These are phyloP conservation scores for Misgurnus anguillicaudatus DNA, from an alignment of 2,113 vertebrate genomes.

Conservation along the genomic window DNA sequence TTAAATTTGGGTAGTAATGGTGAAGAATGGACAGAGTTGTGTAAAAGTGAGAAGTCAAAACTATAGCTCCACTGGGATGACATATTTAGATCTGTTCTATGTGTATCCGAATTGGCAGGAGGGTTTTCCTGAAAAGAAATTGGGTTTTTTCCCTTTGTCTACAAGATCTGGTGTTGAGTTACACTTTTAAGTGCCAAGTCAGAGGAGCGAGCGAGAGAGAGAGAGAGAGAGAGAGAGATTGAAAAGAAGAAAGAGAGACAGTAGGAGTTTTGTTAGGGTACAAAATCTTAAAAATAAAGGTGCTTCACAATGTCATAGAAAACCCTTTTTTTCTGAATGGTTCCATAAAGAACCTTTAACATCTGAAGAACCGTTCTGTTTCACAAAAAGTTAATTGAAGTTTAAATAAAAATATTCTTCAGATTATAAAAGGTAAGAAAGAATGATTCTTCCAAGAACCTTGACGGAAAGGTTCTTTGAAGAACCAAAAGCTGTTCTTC, in stretches of 20 bases:
- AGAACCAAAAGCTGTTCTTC: too few relatives aligned
- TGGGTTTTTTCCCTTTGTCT: slow-evolving; percentile 20
- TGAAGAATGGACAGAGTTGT: background rate
- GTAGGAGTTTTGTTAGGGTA: slow-evolving; percentile 2
- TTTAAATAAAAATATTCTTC: too few relatives aligned
- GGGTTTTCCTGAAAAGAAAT: slow-evolving; percentile 15
- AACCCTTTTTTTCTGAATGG: too few relatives aligned
- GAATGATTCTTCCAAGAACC: too few relatives aligned
- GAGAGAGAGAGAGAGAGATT: background rate
- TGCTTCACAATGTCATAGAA: too few relatives aligned
- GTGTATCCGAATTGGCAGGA: slow-evolving; percentile 3
- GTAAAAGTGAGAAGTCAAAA: background rate
- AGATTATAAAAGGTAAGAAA: too few relatives aligned
- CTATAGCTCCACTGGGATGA: background rate
- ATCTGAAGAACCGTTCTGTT: too few relatives aligned
- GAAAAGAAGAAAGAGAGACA: background rate
- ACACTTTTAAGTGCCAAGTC: slow-evolving; percentile 8
- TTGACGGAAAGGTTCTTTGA: too few relatives aligned
- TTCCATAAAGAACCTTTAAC: too few relatives aligned
- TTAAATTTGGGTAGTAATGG: slow-evolving; percentile 11
- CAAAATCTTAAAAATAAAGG: background rate
- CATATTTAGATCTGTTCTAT: background rate
- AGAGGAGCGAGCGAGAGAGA: background rate
- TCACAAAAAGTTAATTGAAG: too few relatives aligned
- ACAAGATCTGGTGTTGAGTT: slow-evolving; percentile 34